Base-by-base conservation (phyloP, 2,797 vertebrate genomes). In the Myotis daubentonii region DNA sequence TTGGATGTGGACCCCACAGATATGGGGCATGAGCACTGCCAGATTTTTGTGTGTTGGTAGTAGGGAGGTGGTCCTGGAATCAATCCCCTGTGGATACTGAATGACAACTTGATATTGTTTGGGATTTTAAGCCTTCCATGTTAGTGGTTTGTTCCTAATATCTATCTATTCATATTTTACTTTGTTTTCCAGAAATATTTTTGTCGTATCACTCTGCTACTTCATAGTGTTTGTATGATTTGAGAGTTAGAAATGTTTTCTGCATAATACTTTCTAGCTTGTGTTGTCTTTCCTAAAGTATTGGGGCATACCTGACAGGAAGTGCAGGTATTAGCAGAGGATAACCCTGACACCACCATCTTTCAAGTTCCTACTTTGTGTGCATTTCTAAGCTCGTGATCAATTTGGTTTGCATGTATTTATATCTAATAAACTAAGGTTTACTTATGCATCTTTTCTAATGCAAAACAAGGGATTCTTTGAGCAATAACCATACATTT, bases 341-440 rank as follows among this genome's bases (percentile, higher is more conserved):
- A 4, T 79, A 86, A 74, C n/a, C 15, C 49, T 91, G 28, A 71
- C 4, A 71, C 2, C 25, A 9, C 19, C 78, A 1, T 89, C 53
- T 55, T 72, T 71, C 15, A 70, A 62, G 17, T 81, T 74, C 47
- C 12, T 86, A 28, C 53, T 93, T 71, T 51, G 12, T 66, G 16
- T 87, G n/a, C 94, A 36, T 93, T 93, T 90, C 65, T 83, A 38
- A 80, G 85, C 81, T 30, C 85, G 36, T 28, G 20, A 36, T 75
- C 47, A 78, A 11, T 92, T 89, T 65, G n/a, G 5, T 89, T 90
- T 94, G 53, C 11, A 70, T 94, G 88, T 96, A 80, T 92, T 89
- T 92, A 51, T 44, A 76, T 78, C 68, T 85, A 66, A 44, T 89
- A 85, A 76, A 72, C 38, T 92, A 82, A 66, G 13, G 8, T 71